Evolutionary conservation across 2,797 vertebrate species (phyloP).

Genomic region (Fistularia commersonii): DNA sequence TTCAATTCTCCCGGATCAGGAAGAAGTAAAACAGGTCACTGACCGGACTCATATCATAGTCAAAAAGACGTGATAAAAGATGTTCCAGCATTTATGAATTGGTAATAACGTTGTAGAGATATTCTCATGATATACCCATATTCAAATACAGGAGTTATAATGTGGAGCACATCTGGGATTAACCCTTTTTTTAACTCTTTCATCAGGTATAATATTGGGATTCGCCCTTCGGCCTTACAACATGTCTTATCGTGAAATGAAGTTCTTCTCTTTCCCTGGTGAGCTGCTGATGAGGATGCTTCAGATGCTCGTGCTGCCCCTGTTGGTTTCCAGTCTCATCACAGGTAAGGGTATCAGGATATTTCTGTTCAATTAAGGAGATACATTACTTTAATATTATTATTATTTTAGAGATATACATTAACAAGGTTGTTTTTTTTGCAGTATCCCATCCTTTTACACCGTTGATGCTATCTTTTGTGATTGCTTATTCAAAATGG

Average conservation of each 20-base stretch:
- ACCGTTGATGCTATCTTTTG: no score
- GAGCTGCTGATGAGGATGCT: constrained; percentile 97
- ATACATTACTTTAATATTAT: no score
- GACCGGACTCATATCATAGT: no score
- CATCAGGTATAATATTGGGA: constrained; percentile 86
- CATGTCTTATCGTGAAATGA: constrained; percentile 88
- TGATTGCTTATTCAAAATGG: no score
- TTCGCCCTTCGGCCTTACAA: constrained; percentile 86
- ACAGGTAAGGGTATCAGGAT: constrained; percentile 79
- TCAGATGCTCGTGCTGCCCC: constrained; percentile 94
- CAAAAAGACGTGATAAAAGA: no score
- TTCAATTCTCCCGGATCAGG: no score
- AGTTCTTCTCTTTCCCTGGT: constrained; percentile 95
- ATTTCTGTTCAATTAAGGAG: background rate
- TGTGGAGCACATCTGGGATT: background rate
- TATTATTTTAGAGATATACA: no score
- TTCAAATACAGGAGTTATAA: background rate
- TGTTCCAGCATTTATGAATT: no score
- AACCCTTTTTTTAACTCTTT: constrained; percentile 1
- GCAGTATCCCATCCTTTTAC: no score
- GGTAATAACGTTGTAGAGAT: no score
- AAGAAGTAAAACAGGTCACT: no score
- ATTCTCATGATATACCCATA: background rate
- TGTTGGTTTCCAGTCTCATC: constrained; percentile 95
- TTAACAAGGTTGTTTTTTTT: no score